Base-by-base conservation (phyloP, 2,797 vertebrate genomes). In the Phylloscopus collybita region DNA sequence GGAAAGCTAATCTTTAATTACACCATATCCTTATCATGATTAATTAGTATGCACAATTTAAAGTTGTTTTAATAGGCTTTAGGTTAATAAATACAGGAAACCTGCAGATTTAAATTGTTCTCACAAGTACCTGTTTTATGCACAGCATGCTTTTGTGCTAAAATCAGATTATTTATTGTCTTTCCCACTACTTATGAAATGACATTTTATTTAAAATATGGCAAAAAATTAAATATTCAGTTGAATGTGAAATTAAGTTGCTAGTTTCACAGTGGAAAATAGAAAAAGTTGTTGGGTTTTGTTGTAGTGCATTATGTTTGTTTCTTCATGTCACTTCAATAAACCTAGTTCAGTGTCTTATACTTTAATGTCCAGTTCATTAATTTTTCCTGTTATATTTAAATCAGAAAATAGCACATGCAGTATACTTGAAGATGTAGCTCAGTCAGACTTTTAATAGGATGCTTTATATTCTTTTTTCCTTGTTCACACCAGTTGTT, bases 1-100 rank as follows among this genome's bases (percentile, higher is more conserved):
- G 74, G 94, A 97, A 92, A 74, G n/a, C 44, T 86, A 71, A 92
- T 92, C 42, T 81, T 95, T 92, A 97, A 91, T 97, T 96, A 92
- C 65, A n/a, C 67, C 27, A 30, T 80, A 79, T 95, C 65, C 44
- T 90, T 92, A 45, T 85, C 53, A 69, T 40, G 65, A 51, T 88
- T 92, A 65, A 82, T 94, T 95, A 92, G 27, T 47, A 91, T 83
- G 42, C 42, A 75, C 42, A 66, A 49, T 75, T 86, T 89, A 66
- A 75, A 86, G 47, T 53, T 57, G 7, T 90, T 86, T 81, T 84
- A 67, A 88, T 92, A 61, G 51, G 64, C 32, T 92, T 83, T 59
- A 67, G n/a, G 18, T 84, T 89, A 90, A 71, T 64, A 95, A 88
- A 81, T 62, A 80, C 72, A 56, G 66, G 90, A 92, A 88, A 76